phyloP scores from a whole-genome alignment of 2,797 vertebrate genomes.

The Typhlichthys eigenmanni region DNA sequence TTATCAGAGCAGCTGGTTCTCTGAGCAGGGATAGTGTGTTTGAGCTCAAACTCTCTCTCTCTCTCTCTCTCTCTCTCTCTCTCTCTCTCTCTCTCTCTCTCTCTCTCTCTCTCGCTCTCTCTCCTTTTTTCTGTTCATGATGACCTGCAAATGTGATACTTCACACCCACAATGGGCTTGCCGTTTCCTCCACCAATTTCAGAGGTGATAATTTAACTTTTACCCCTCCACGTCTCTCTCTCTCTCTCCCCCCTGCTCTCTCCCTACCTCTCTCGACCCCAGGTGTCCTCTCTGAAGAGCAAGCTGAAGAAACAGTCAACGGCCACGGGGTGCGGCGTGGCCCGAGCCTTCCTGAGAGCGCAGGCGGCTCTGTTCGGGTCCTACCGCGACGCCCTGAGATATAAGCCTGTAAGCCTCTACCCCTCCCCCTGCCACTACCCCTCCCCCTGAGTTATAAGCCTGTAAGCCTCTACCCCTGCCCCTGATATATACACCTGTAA shows the following conservation, averaged over 20 bases:
- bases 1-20: too few species aligned
- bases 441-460: slow-evolving; percentile 52
- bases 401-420: slow-evolving; percentile 63
- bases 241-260: slow-evolving; percentile 46
- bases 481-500: slow-evolving; percentile 89
- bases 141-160: slow-evolving; percentile 89
- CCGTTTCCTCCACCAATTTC: slow-evolving; percentile 89
- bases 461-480: slow-evolving; percentile 75
- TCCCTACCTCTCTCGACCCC: slow-evolving; percentile 30
- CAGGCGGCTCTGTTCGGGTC: slow-evolving; percentile 95
- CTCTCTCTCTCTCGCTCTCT: slow-evolving; percentile 60
- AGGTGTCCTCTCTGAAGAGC: slow-evolving; percentile 95
- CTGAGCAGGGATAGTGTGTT: too few species aligned
- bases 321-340: slow-evolving; percentile 91
- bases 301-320: slow-evolving; percentile 99
- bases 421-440: too few species aligned
- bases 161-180: slow-evolving; percentile 89
- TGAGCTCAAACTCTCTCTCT: too few species aligned
- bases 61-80: too few species aligned
- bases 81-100: too few species aligned
- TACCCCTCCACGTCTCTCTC: slow-evolving; percentile 56
- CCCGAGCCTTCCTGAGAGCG: slow-evolving; percentile 88
- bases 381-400: slow-evolving; percentile 95
- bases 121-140: slow-evolving; percentile 69
- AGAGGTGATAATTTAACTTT: slow-evolving; percentile 95